These are phyloP conservation scores for Craseonycteris thonglongyai DNA, from an alignment of 2,113 vertebrate genomes.

Conservation along the genomic window DNA sequence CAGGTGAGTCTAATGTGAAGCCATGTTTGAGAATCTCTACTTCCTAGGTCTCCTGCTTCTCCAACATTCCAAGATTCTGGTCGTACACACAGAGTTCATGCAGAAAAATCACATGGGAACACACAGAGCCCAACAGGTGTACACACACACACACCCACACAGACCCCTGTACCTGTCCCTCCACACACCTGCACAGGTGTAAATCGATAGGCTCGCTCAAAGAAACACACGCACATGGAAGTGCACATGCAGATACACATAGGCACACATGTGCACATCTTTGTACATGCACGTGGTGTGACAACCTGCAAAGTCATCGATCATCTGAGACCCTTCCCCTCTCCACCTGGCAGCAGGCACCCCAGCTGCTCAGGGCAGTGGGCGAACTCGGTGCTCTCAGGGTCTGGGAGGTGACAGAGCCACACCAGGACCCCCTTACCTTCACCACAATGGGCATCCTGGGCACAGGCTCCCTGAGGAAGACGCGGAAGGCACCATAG, in stretches of 20 bases:
- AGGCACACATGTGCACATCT: fast-evolving
- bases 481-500: neutral
- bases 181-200: neutral
- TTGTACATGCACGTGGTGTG: fast-evolving
- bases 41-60: neutral
- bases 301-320: neutral
- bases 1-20: neutral
- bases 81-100: neutral
- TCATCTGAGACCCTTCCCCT: neutral
- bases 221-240: neutral
- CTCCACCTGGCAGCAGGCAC: neutral
- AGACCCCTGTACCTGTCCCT: neutral
- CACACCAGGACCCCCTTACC: neutral
- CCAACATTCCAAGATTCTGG: neutral
- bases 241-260: neutral
- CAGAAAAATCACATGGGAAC: too few relatives aligned
- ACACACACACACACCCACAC: fast-evolving
- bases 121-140: too few relatives aligned
- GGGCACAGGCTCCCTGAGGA: neutral
- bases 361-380: neutral
- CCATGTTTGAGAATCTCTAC: neutral
- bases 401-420: neutral
- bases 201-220: neutral
- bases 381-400: neutral
- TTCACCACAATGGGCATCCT: conserved; percentile 2